Evolutionary conservation across 2,113 vertebrate genomes (phyloP), one percentile per base, ranked within the genome.

Genomic region (Prionailurus bengalensis): DNA sequence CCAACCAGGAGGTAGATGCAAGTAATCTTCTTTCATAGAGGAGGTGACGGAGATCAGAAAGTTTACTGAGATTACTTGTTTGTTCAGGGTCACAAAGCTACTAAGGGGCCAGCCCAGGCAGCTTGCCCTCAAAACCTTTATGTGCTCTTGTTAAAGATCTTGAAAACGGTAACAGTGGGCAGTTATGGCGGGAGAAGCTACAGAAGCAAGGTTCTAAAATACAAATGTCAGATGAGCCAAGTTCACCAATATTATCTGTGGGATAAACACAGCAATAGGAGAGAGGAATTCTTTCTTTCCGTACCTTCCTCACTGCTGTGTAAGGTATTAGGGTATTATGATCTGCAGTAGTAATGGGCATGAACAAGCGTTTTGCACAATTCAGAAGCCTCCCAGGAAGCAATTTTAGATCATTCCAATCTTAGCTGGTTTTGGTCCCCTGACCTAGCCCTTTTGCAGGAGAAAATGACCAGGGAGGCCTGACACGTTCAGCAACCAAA

Each of bases 401-500:
- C 11, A 81, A 80, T 82, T 78, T 65, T 3, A 82, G 70, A 95
- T 61, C 29, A 23, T 92, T 94, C 71, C 88, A 71, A 68, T 58
- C 65, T 87, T 85, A 27, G 58, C 19, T 73, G 53, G 23, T 94
- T 94, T 82, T 68, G 19, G 27, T 94, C n/a, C 36, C n/a, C 36
- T 93, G 71, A 97, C 9, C 39, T 8, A 55, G 53, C 1, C 29
- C 9, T 92, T 96, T 89, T 66, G 12, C 14, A 76, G 61, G 81
- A 87, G 36, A 93, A 93, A 95, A 95, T 74, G 58, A 65, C 15
- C 58, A 91, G 17, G 23, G 74, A 84, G 71, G 33, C 17, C 9
- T 45, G 48, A 94, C 27, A 92, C 42, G 76, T 58, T 80, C 48
- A 97, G 76, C 39, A 92, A 45, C 11, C 33, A 94, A 89, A 84